These are phyloP conservation scores for Coregonus sp. DNA, from an alignment of 2,797 vertebrate species.

Conservation along the genomic window DNA sequence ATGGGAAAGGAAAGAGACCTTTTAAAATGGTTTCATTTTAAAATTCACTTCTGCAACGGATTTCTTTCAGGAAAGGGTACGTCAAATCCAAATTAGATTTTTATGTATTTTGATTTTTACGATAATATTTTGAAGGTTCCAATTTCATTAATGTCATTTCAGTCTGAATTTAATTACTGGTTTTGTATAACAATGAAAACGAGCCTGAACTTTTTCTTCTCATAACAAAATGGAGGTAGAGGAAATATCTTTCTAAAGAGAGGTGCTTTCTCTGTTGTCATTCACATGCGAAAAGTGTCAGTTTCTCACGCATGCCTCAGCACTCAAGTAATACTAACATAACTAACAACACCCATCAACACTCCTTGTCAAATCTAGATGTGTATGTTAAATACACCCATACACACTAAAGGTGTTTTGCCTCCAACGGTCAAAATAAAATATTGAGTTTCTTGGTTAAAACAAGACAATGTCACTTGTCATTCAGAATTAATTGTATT, in stretches of 20 bases:
- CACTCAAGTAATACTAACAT: not conserved
- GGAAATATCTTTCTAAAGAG: not conserved
- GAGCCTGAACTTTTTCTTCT: not conserved
- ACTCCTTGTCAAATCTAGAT: not conserved
- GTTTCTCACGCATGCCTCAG: not conserved
- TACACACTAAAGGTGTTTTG: not conserved
- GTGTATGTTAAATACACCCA: not conserved
- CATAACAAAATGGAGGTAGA: not conserved
- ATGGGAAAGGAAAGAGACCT: slow-evolving; percentile 15
- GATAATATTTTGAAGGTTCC: not conserved
- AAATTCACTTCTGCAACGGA: not conserved
- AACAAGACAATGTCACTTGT: not conserved
- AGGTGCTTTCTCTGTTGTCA: not conserved
- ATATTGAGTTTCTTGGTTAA: not conserved
- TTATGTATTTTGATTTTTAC: not conserved
- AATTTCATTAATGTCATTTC: not conserved
- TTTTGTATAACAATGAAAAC: slow-evolving; percentile 6
- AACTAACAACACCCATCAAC: not conserved
- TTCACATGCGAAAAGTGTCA: not conserved
- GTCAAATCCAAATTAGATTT: not conserved
- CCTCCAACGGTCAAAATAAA: not conserved
- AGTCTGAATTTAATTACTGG: not conserved
- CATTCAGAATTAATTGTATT: not conserved
- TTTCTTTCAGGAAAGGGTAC: slow-evolving; percentile 11
- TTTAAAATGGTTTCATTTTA: slow-evolving; percentile 6